These are phyloP conservation scores for Thinocorus orbignyianus DNA, from an alignment of 2,113 vertebrate genomes.

Conservation along the genomic window DNA sequence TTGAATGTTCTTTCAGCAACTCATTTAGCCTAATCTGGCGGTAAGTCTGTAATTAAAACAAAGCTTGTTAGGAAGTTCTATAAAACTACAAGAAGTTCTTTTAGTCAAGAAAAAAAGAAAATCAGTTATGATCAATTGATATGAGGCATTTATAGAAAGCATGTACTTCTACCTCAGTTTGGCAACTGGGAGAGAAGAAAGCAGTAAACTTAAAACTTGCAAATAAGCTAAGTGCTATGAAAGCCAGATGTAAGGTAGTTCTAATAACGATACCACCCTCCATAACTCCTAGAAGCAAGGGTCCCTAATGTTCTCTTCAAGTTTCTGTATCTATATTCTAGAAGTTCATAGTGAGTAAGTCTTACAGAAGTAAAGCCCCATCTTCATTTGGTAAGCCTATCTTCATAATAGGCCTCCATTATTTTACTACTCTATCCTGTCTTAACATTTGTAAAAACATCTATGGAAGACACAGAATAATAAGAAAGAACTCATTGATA, in stretches of 20 bases:
- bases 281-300: not conserved
- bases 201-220: not conserved
- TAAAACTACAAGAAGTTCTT: not conserved
- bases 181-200: not conserved
- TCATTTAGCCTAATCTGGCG: slow-evolving; percentile 96
- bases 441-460: not conserved
- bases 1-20: slow-evolving; percentile 94
- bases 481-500: not conserved
- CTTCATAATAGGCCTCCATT: not conserved
- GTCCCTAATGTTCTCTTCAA: not conserved
- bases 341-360: not conserved
- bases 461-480: not conserved
- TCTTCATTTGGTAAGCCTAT: not conserved
- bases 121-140: not conserved
- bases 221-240: not conserved
- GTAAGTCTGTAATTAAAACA: slow-evolving; percentile 80
- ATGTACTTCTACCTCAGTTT: not conserved
- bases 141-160: not conserved
- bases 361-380: not conserved
- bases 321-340: not conserved
- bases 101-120: not conserved
- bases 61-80: not conserved
- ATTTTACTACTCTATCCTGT: not conserved
- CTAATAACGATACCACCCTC: not conserved
- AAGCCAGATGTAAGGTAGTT: not conserved